Conservation (phyloP, 2,797 vertebrate species). For the Coreius guichenoti region DNA sequence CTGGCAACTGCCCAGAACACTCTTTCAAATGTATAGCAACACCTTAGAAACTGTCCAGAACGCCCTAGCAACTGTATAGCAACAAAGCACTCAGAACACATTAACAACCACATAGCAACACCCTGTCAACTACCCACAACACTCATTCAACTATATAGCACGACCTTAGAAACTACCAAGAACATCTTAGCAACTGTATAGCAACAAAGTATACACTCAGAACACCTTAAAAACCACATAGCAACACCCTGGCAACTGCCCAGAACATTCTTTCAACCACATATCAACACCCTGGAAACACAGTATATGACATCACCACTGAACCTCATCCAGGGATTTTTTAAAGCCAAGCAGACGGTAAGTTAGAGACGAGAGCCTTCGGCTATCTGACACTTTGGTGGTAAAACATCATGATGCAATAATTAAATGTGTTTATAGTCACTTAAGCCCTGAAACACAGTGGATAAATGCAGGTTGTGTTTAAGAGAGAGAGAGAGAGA, state of each 20-base stretch:
- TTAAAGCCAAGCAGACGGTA: not conserved
- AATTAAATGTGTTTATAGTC: slow-evolving; percentile 16
- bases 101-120: too few species aligned
- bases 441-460: not conserved
- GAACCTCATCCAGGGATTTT: not conserved
- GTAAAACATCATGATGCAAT: slow-evolving; percentile 11
- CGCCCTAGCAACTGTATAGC: too few species aligned
- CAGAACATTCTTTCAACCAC: not conserved
- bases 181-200: too few species aligned
- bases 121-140: too few species aligned
- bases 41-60: not conserved
- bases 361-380: not conserved
- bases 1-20: too few species aligned
- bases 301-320: not conserved
- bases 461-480: not conserved
- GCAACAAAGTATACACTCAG: too few species aligned
- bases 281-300: not conserved
- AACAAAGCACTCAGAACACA: too few species aligned
- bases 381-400: not conserved
- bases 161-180: too few species aligned
- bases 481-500: not conserved
- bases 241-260: not conserved
- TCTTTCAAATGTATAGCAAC: not conserved
- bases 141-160: not conserved
- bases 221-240: not conserved